Conservation (phyloP, 2,888 invertebrate species). For the Sinelater perroti region DNA sequence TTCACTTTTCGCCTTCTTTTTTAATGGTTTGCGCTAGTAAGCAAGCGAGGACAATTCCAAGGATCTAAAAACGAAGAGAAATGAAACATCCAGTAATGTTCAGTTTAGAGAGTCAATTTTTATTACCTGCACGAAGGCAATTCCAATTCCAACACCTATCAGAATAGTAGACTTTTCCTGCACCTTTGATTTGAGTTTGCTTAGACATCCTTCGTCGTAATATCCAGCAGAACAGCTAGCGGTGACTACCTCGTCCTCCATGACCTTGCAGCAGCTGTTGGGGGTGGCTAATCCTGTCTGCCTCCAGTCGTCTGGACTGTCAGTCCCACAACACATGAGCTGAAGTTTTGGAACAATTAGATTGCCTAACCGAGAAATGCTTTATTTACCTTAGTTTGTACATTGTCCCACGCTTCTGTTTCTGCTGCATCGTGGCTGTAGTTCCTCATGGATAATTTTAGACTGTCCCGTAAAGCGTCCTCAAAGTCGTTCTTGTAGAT, state of each 20-base stretch:
- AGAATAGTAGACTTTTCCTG: slow-evolving; percentile 65
- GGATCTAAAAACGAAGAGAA: slow-evolving; percentile 68
- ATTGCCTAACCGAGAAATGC: not conserved
- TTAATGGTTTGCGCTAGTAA: slow-evolving; percentile 68
- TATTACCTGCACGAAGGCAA: slow-evolving; percentile 67
- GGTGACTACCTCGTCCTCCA: slow-evolving; percentile 48
- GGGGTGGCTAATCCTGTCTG: slow-evolving; percentile 59
- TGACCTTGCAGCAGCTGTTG: slow-evolving; percentile 68
- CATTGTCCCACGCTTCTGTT: slow-evolving; percentile 72
- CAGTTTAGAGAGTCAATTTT: slow-evolving; percentile 10
- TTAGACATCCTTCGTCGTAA: slow-evolving; percentile 65
- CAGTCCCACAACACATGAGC: slow-evolving; percentile 64
- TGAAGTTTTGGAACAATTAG: too few relatives aligned
- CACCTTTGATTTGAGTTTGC: slow-evolving; percentile 65
- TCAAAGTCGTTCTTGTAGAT: slow-evolving; percentile 80
- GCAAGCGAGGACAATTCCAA: slow-evolving; percentile 85
- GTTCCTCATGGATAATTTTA: slow-evolving; percentile 67
- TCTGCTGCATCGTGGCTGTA: slow-evolving; percentile 70
- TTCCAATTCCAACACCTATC: slow-evolving; percentile 72
- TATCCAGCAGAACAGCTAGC: slow-evolving; percentile 50
- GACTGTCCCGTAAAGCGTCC: slow-evolving; percentile 71
- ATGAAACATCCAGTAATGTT: not conserved
- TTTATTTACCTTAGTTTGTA: slow-evolving; percentile 69
- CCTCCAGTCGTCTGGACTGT: slow-evolving; percentile 55
- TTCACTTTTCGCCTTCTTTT: slow-evolving; percentile 37